Conservation (phyloP, 2,113 vertebrate species). For the Oxyura jamaicensis region DNA sequence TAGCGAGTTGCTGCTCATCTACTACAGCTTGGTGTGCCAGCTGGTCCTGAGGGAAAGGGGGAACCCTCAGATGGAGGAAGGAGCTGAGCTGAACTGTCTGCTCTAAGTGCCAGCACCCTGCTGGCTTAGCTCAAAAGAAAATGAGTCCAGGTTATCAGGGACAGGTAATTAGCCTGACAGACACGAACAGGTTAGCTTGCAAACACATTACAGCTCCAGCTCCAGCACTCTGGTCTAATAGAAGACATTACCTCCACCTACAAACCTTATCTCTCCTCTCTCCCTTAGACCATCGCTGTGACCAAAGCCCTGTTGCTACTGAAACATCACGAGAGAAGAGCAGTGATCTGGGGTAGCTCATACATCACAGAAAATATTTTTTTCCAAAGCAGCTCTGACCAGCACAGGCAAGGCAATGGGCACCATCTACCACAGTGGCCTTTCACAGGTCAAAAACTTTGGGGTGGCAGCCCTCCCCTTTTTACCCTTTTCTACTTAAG, state of each 20-base stretch:
- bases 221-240: background rate
- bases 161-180: background rate
- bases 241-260: background rate
- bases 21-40: background rate
- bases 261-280: background rate
- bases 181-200: background rate
- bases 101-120: background rate
- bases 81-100: background rate
- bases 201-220: background rate
- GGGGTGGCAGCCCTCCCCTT: background rate
- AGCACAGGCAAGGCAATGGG: background rate
- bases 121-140: background rate
- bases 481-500: background rate
- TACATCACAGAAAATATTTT: background rate
- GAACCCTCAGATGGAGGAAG: background rate
- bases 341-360: background rate
- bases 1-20: background rate
- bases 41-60: background rate
- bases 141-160: background rate
- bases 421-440: background rate
- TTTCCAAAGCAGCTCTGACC: background rate
- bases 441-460: background rate
- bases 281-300: background rate
- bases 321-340: background rate
- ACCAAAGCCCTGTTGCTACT: background rate